Conservation (phyloP, 2,113 vertebrate genomes). For the Microtus montanus region DNA sequence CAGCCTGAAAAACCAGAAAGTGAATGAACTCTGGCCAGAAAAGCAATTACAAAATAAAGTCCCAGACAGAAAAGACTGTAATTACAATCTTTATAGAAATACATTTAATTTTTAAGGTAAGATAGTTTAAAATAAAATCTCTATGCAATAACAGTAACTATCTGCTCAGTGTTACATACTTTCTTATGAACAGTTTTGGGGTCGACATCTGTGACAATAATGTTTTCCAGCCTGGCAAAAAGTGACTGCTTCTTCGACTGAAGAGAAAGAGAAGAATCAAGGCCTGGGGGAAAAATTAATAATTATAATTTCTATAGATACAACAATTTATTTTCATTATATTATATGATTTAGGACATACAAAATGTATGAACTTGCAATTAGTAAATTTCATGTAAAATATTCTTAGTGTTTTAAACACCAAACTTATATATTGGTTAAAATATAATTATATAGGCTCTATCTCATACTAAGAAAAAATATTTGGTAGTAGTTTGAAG, state of each 20-base stretch:
- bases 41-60: constrained; percentile 58
- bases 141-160: constrained; percentile 5
- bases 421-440: neutral
- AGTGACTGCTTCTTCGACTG: constrained; percentile 89
- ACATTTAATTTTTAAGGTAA: constrained; percentile 24
- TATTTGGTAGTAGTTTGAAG: neutral
- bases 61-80: constrained; percentile 48
- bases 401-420: constrained; percentile 54
- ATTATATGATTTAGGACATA: neutral
- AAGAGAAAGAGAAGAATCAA: constrained; percentile 91
- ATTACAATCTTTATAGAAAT: constrained; percentile 31
- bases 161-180: constrained; percentile 81
- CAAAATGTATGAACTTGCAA: constrained; percentile 31
- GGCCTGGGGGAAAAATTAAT: constrained; percentile 84
- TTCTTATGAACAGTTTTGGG: constrained; percentile 93
- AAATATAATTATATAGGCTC: constrained; percentile 33
- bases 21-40: constrained; percentile 23
- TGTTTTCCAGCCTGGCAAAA: constrained; percentile 92
- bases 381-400: neutral
- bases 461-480: neutral
- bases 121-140: constrained; percentile 12
- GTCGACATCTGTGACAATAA: constrained; percentile 93
- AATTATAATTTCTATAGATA: neutral
- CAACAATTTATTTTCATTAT: neutral
- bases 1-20: constrained; percentile 86